Conservation (phyloP, 2,888 invertebrate species). For the Acleris emargana region DNA sequence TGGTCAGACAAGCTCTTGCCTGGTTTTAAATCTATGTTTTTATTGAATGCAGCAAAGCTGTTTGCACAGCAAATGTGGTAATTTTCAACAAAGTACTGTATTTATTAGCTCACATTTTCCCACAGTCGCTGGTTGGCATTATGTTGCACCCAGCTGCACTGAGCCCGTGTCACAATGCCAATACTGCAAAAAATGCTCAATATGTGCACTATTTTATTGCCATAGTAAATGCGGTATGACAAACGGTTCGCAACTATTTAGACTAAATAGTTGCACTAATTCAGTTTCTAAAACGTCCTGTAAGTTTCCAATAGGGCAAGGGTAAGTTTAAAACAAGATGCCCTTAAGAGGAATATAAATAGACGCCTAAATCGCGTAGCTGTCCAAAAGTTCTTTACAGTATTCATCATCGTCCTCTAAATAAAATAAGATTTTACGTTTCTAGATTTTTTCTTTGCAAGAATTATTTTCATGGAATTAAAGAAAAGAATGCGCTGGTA, state of each 20-base stretch:
- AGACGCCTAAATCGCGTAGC: too few species aligned
- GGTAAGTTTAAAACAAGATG: too few species aligned
- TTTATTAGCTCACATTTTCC: constrained; percentile 22
- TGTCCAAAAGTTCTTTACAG: too few species aligned
- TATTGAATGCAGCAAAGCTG: constrained; percentile 2
- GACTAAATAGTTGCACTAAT: too few species aligned
- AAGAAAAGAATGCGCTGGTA: too few species aligned
- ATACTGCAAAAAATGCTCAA: constrained; percentile 24
- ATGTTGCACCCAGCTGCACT: constrained; percentile 19
- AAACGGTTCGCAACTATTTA: constrained; percentile 1
- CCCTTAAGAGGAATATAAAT: too few species aligned
- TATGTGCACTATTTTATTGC: constrained; percentile 30
- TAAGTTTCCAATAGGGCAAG: too few species aligned
- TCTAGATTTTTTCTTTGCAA: too few species aligned
- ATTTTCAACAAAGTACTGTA: constrained; percentile 8
- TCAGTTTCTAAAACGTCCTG: neutral
- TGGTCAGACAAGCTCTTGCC: too few species aligned
- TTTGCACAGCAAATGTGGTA: constrained; percentile 11
- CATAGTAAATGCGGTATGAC: constrained; percentile 8
- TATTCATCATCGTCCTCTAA: too few species aligned
- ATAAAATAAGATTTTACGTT: too few species aligned
- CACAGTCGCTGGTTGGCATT: constrained; percentile 16
- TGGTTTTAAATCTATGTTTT: constrained; percentile 20
- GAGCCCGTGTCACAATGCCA: constrained; percentile 18
- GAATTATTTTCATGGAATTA: too few species aligned